Percentiles rank a stretch among this genome's conserved stretches.
Evolutionary conservation across 2,113 vertebrate genomes (phyloP).

Genomic region (Poeciliopsis turrubarensis): DNA sequence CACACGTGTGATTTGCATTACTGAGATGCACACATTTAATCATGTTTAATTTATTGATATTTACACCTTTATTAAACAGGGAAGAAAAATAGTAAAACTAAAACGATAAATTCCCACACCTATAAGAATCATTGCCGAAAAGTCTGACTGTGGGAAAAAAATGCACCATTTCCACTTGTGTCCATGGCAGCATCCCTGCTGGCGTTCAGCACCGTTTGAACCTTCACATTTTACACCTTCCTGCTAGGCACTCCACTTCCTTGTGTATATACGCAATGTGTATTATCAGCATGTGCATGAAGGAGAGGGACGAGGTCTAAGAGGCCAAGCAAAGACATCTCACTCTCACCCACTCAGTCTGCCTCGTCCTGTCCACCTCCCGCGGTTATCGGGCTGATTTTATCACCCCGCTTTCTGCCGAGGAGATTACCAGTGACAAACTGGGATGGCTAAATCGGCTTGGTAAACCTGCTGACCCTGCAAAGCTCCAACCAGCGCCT

Average conservation of each 20-base stretch:
- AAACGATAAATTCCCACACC: too few relatives aligned
- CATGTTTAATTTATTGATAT: too few relatives aligned
- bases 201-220: slow-evolving; percentile 15
- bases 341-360: slow-evolving; percentile 49
- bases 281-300: slow-evolving; percentile 38
- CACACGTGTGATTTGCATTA: too few relatives aligned
- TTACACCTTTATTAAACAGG: too few relatives aligned
- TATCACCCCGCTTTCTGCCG: slow-evolving; percentile 62
- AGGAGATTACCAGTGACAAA: slow-evolving; percentile 78
- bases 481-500: slow-evolving; percentile 20
- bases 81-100: too few relatives aligned
- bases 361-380: slow-evolving; percentile 45
- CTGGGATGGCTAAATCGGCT: slow-evolving; percentile 75
- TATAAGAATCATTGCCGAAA: neutral
- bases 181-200: neutral
- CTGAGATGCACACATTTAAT: too few relatives aligned
- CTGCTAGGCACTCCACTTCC: neutral
- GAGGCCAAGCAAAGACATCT: slow-evolving; percentile 19
- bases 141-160: neutral
- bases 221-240: slow-evolving; percentile 2
- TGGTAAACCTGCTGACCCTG: slow-evolving; percentile 72
- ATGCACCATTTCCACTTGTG: slow-evolving; percentile 7
- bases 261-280: slow-evolving; percentile 8
- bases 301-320: slow-evolving; percentile 29
- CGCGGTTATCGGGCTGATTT: slow-evolving; percentile 60